Evolutionary conservation across 2,113 vertebrate genomes (phyloP).

Genomic region (Channa argus): DNA sequence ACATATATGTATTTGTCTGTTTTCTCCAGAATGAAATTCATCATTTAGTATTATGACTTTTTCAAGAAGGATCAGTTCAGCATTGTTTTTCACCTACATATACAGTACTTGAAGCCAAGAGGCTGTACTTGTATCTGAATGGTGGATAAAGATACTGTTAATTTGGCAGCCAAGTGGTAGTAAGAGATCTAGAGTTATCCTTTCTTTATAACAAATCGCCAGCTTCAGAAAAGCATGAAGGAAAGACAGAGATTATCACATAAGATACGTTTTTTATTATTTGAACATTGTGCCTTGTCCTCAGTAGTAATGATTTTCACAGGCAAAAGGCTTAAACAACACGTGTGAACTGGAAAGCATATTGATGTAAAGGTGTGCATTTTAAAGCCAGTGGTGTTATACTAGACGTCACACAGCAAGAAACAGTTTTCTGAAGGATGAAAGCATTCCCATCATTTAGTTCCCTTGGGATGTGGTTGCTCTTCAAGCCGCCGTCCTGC

Average conservation of each 20-base stretch:
- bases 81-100: not conserved
- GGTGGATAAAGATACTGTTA: conserved; percentile 36
- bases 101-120: not conserved
- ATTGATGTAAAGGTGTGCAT: conserved; percentile 5
- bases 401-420: conserved; percentile 38
- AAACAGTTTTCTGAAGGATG: conserved; percentile 48
- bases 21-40: not conserved
- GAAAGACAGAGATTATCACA: conserved; percentile 38
- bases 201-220: conserved; percentile 55
- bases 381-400: conserved; percentile 22
- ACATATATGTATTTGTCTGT: not conserved
- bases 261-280: conserved; percentile 32
- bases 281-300: conserved; percentile 34
- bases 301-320: conserved; percentile 38
- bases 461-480: conserved; percentile 57
- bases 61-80: conserved; percentile 16
- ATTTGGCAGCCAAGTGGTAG: conserved; percentile 25
- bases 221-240: conserved; percentile 43
- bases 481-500: conserved; percentile 64
- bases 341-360: too few relatives aligned
- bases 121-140: too few relatives aligned
- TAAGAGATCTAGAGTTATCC: conserved; percentile 56
- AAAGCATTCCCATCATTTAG: conserved; percentile 68
- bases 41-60: conserved; percentile 3
- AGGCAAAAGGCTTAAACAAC: not conserved